Conservation (phyloP, 2,888 invertebrate genomes). For the Cosmia trapezina region DNA sequence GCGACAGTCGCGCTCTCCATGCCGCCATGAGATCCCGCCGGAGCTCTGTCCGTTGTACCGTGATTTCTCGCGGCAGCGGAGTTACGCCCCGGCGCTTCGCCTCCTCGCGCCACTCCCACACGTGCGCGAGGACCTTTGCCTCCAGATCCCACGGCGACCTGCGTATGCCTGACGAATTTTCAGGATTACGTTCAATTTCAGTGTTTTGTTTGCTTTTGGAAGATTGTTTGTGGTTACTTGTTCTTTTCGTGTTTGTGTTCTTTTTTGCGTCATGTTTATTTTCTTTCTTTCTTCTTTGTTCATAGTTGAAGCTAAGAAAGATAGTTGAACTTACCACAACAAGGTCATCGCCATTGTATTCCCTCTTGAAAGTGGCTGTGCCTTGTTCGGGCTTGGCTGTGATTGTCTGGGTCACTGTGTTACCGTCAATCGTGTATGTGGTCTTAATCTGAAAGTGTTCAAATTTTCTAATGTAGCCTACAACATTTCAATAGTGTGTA, state of each 20-base stretch:
- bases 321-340: slow-evolving; percentile 71
- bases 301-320: not conserved
- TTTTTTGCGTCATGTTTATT: no score
- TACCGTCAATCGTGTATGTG: slow-evolving; percentile 73
- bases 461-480: not conserved
- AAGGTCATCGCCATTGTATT: slow-evolving; percentile 73
- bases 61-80: no score
- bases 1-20: no score
- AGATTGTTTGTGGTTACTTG: not conserved
- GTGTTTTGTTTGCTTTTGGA: not conserved
- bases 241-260: no score
- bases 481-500: not conserved
- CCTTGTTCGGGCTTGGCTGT: slow-evolving; percentile 58
- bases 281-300: no score
- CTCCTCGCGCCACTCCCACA: no score
- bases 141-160: no score
- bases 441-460: slow-evolving; percentile 69
- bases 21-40: no score
- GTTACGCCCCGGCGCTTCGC: no score
- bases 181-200: not conserved
- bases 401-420: slow-evolving; percentile 74
- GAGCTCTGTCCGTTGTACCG: no score
- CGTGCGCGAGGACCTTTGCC: no score
- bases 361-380: slow-evolving; percentile 70
- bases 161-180: not conserved